Conservation (phyloP, 2,797 vertebrate species). For the Gambusia yucatana region DNA sequence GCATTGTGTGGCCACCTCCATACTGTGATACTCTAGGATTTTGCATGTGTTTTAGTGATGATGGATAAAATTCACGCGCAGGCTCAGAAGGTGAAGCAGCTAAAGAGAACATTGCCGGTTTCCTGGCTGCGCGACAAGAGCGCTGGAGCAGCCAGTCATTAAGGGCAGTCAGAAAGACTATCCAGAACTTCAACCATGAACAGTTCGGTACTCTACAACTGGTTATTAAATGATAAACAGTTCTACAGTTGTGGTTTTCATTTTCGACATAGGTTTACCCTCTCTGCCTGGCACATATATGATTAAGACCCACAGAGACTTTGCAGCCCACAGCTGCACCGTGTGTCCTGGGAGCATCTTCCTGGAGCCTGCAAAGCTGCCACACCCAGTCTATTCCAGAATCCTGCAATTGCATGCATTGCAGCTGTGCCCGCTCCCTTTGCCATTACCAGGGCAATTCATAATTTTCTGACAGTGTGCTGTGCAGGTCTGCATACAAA, state of each 20-base stretch:
- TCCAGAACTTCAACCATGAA: slow-evolving; percentile 33
- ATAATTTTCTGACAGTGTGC: not conserved
- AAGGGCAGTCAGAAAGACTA: slow-evolving; percentile 37
- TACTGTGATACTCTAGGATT: not conserved
- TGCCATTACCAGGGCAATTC: slow-evolving; percentile 4
- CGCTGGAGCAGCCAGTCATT: slow-evolving; percentile 51
- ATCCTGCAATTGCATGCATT: slow-evolving; percentile 29
- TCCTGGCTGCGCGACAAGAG: slow-evolving; percentile 25
- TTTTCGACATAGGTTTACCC: slow-evolving; percentile 32
- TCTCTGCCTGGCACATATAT: slow-evolving; percentile 28
- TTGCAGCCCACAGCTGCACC: slow-evolving; percentile 34
- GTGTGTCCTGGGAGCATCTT: slow-evolving; percentile 53
- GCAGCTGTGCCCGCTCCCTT: slow-evolving; percentile 27
- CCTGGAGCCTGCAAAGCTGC: slow-evolving; percentile 50
- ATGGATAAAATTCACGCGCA: not conserved
- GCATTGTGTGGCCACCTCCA: not conserved
- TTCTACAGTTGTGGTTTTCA: slow-evolving; percentile 51
- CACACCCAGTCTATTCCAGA: slow-evolving; percentile 68
- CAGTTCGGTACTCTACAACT: slow-evolving; percentile 34
- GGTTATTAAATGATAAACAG: slow-evolving; percentile 45
- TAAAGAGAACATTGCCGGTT: slow-evolving; percentile 20
- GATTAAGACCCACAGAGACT: slow-evolving; percentile 46
- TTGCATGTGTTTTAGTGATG: not conserved
- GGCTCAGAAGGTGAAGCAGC: slow-evolving; percentile 26
- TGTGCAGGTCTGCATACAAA: slow-evolving; percentile 8